Evolutionary conservation across 2,113 vertebrate species (phyloP).

Genomic region (Corapipo altera): DNA sequence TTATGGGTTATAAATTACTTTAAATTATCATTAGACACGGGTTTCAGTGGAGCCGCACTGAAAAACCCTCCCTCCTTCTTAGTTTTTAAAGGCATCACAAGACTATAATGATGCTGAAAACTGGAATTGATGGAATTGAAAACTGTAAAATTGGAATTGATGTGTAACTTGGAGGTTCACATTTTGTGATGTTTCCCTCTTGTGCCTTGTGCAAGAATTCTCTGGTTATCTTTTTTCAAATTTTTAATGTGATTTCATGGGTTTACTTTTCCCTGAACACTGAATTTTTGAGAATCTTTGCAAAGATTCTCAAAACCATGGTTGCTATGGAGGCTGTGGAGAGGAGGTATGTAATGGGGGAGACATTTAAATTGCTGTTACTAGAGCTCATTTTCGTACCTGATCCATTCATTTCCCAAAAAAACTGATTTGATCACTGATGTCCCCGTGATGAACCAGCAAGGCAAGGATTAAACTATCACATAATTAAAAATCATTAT

Average conservation of each 20-base stretch:
- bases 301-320: background rate
- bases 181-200: background rate
- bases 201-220: background rate
- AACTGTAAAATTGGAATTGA: constrained; percentile 4
- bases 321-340: constrained; percentile 49
- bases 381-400: background rate
- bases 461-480: background rate
- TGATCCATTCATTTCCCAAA: background rate
- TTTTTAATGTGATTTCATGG: background rate
- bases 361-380: background rate
- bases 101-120: background rate
- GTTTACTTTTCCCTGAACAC: background rate
- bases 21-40: background rate
- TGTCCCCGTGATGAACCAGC: background rate
- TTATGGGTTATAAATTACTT: constrained; percentile 41
- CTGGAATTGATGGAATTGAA: background rate
- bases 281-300: constrained; percentile 2
- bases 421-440: background rate
- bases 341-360: background rate
- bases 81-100: background rate
- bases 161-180: background rate
- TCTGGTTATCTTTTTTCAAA: background rate
- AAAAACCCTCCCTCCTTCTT: background rate
- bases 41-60: background rate
- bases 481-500: background rate